phyloP scores from a whole-genome alignment of 2,113 vertebrate species.

The Chelonoidis abingdonii region DNA sequence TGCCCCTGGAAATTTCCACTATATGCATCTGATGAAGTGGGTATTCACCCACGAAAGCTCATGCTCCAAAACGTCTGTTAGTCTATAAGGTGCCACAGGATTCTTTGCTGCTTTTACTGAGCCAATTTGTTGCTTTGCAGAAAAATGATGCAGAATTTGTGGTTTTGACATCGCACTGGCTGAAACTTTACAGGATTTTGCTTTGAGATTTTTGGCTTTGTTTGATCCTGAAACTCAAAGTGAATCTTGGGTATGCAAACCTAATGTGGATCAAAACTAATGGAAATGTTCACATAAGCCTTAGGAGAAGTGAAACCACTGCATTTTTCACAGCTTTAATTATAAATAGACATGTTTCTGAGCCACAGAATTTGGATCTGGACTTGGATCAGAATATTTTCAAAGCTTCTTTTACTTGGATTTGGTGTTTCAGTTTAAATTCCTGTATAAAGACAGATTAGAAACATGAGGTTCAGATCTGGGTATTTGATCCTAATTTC shows the following conservation, averaged over 20 bases:
- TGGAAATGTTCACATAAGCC: not conserved
- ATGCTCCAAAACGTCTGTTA: too few species aligned
- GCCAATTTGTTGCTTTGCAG: not conserved
- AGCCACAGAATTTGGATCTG: not conserved
- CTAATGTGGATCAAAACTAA: not conserved
- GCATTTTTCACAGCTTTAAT: not conserved
- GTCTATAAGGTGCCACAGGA: too few species aligned
- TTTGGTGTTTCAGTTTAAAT: not conserved
- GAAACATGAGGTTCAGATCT: not conserved
- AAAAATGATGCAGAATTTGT: not conserved
- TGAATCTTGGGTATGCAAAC: not conserved
- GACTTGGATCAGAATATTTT: not conserved
- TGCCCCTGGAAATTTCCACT: too few species aligned
- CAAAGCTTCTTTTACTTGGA: not conserved
- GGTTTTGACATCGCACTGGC: not conserved
- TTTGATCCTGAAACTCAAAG: not conserved
- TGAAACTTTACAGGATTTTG: not conserved
- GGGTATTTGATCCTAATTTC: not conserved
- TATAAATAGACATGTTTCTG: not conserved
- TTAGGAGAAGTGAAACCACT: not conserved
- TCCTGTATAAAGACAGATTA: not conserved
- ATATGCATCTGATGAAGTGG: too few species aligned
- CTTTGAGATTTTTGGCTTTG: not conserved
- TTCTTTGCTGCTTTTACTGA: not conserved
- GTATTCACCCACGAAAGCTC: too few species aligned